A percentile compares a stretch with the other conserved stretches of the same genome.
phyloP scores from a whole-genome alignment of 2,888 invertebrate species.

The Temnothorax ravouxi region DNA sequence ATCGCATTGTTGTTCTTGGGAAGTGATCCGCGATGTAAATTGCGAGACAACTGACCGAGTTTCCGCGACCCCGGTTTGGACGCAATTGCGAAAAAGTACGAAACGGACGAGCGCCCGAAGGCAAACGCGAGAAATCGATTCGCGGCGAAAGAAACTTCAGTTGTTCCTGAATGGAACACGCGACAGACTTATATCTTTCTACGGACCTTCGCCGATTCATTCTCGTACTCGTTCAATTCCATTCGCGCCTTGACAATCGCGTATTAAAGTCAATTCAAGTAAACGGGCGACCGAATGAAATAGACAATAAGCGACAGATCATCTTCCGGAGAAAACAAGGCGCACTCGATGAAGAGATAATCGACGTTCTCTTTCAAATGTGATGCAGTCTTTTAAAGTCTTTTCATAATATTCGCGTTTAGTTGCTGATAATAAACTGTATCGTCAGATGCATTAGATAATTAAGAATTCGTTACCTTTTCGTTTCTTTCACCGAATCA shows the following conservation, averaged over 20 bases:
- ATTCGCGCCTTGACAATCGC: conserved; percentile 6
- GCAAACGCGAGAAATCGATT: conserved; percentile 16
- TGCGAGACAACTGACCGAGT: neutral
- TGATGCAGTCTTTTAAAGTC: neutral
- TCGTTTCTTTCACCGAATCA: neutral
- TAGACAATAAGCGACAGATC: neutral
- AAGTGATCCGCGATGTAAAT: conserved; percentile 25
- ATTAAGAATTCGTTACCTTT: neutral
- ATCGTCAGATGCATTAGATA: neutral
- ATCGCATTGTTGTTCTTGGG: neutral
- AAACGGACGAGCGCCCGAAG: neutral
- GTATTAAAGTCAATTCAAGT: conserved; percentile 40
- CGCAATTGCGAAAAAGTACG: neutral
- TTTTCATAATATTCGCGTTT: neutral
- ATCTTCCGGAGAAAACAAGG: neutral
- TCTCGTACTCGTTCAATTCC: conserved; percentile 21
- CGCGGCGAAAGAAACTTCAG: neutral
- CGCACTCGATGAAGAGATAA: neutral
- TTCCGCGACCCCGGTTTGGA: neutral
- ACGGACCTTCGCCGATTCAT: conserved; percentile 1
- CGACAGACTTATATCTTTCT: neutral
- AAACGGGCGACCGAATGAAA: neutral
- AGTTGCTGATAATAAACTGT: neutral
- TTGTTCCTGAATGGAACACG: neutral
- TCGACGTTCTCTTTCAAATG: neutral